A percentile compares a stretch with the other conserved stretches of the same genome.
These are phyloP conservation scores for Leptobrachium leishanense DNA, from an alignment of 2,113 vertebrate species.

Conservation along the genomic window DNA sequence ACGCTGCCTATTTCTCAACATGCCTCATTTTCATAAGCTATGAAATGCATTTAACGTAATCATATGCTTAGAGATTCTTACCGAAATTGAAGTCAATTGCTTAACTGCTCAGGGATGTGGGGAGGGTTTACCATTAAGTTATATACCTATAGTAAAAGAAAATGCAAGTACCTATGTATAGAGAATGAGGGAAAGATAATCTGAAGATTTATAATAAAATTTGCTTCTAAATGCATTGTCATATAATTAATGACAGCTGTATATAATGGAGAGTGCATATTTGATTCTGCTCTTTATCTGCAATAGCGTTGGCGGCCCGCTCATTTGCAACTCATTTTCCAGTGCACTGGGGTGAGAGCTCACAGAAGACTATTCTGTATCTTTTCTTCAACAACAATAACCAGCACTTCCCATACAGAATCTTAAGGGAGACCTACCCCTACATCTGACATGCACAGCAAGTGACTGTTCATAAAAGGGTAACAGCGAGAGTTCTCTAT, in stretches of 20 bases:
- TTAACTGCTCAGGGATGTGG: constrained; percentile 29
- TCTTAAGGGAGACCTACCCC: constrained; percentile 39
- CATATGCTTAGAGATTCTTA: constrained; percentile 19
- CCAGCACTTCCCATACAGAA: constrained; percentile 45
- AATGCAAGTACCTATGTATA: background rate
- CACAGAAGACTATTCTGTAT: constrained; percentile 32
- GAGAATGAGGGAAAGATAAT: background rate
- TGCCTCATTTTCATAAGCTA: constrained; percentile 15
- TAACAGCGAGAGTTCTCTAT: constrained; percentile 50
- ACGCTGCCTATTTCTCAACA: constrained; percentile 29
- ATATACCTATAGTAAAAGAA: background rate
- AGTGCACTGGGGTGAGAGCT: constrained; percentile 30
- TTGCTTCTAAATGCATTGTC: background rate
- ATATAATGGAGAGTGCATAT: constrained; percentile 16
- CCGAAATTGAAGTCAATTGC: constrained; percentile 22
- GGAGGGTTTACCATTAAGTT: background rate
- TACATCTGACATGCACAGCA: constrained; percentile 52
- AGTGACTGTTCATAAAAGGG: constrained; percentile 45
- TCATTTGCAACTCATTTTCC: constrained; percentile 44
- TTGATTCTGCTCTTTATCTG: constrained; percentile 37
- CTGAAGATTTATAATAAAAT: constrained; percentile 12
- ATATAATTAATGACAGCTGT: constrained; percentile 31
- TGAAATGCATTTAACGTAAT: constrained; percentile 32
- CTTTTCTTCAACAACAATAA: constrained; percentile 52
- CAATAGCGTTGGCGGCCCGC: constrained; percentile 39